These are phyloP conservation scores for Seira ritae DNA, from an alignment of 2,888 invertebrate species.

Conservation along the genomic window DNA sequence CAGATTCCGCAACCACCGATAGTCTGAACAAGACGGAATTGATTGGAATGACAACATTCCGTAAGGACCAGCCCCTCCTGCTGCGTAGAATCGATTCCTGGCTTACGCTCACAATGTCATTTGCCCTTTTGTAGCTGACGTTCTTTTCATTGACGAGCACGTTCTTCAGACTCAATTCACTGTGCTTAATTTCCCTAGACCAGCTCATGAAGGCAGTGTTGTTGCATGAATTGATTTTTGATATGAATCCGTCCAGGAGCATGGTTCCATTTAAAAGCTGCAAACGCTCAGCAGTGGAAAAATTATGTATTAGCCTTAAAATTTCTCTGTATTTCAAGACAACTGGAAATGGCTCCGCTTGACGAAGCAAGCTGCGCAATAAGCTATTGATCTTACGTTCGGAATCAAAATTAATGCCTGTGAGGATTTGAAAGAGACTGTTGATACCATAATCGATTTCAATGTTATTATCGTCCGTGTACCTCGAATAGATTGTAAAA, in stretches of 20 bases:
- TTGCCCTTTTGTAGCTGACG: neutral
- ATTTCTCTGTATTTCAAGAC: too few species aligned
- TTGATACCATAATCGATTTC: neutral
- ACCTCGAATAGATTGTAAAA: neutral
- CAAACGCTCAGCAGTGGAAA: too few species aligned
- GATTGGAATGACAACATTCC: neutral
- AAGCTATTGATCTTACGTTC: too few species aligned
- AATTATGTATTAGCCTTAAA: too few species aligned
- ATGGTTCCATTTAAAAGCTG: too few species aligned
- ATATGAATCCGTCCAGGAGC: neutral
- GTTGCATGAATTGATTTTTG: neutral
- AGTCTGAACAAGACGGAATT: neutral
- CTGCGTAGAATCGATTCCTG: neutral
- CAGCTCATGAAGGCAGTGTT: constrained; percentile 26
- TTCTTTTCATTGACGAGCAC: neutral
- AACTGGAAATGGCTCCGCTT: too few species aligned
- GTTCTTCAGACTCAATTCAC: neutral
- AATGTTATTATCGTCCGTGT: neutral
- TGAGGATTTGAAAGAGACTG: too few species aligned
- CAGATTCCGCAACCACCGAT: neutral
- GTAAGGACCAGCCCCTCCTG: constrained; percentile 16
- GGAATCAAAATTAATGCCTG: too few species aligned
- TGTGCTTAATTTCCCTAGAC: neutral
- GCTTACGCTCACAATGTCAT: neutral
- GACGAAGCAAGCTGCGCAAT: too few species aligned